Percentiles rank a stretch among this genome's conserved stretches.
Evolutionary conservation across 2,888 invertebrate genomes (phyloP).

Genomic region (Nectonema munidae): DNA sequence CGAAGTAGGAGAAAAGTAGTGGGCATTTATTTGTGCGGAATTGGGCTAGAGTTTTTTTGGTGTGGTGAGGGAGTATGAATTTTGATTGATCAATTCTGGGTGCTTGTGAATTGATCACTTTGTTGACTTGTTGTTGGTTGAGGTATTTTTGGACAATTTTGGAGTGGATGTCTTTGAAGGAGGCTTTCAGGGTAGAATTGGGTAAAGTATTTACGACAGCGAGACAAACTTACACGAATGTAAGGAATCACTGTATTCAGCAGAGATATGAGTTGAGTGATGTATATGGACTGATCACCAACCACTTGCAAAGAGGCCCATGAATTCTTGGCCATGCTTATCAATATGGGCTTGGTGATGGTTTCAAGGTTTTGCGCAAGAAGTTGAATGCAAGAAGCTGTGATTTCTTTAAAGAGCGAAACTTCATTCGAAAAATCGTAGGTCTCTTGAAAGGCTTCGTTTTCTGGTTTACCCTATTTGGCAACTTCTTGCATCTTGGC

Average conservation of each 20-base stretch:
- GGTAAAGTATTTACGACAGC: slow-evolving; percentile 78
- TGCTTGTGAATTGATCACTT: too few species aligned
- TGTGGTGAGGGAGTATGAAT: too few species aligned
- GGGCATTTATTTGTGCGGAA: too few species aligned
- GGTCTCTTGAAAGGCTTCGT: neutral
- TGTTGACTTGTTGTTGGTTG: too few species aligned
- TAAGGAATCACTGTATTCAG: slow-evolving; percentile 51
- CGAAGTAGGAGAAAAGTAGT: too few species aligned
- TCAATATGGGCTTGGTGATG: slow-evolving; percentile 62
- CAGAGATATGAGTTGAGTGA: slow-evolving; percentile 52
- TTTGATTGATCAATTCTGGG: too few species aligned
- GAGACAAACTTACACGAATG: slow-evolving; percentile 53
- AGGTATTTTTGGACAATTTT: too few species aligned
- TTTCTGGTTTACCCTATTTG: too few species aligned
- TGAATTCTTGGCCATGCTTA: slow-evolving; percentile 52
- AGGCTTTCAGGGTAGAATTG: slow-evolving; percentile 40
- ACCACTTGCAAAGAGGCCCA: slow-evolving; percentile 74
- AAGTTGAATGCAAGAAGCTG: slow-evolving; percentile 42
- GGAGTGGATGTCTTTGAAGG: too few species aligned
- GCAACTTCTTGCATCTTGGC: slow-evolving; percentile 52
- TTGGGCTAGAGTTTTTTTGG: too few species aligned
- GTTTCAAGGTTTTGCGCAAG: slow-evolving; percentile 70
- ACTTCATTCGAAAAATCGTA: slow-evolving; percentile 21
- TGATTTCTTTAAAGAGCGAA: slow-evolving; percentile 24
- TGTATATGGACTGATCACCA: slow-evolving; percentile 79